phyloP scores from a whole-genome alignment of 2,797 vertebrate genomes.

The Acanthis flammea region DNA sequence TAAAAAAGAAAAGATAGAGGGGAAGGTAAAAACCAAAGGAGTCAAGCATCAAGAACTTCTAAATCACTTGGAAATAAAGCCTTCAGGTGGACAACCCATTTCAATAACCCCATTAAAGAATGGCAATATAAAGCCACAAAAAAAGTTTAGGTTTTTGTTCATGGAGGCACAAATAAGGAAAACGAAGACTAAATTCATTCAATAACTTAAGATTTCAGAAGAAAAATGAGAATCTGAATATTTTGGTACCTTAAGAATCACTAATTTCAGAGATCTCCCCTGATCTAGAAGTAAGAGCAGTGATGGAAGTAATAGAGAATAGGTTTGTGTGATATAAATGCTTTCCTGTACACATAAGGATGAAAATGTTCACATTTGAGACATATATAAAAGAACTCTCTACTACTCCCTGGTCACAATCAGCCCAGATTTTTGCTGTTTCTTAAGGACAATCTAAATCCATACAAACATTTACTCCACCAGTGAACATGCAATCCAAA shows the following conservation, averaged over 20 bases:
- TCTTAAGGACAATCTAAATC: neutral
- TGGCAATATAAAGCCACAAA: neutral
- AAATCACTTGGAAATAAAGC: neutral
- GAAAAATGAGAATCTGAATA: neutral
- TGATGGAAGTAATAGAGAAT: neutral
- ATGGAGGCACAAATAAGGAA: neutral
- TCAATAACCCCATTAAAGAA: neutral
- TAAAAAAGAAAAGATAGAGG: accelerated
- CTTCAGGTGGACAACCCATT: neutral
- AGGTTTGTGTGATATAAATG: neutral
- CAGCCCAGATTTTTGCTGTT: neutral
- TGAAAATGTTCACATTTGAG: neutral
- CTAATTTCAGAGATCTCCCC: neutral
- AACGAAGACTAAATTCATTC: neutral
- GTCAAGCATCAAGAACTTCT: neutral
- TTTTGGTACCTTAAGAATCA: neutral
- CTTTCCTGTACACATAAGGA: neutral
- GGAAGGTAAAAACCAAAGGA: neutral
- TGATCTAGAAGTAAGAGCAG: neutral
- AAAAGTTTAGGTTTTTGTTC: neutral
- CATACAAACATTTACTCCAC: neutral
- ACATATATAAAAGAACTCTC: neutral
- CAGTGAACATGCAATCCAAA: neutral
- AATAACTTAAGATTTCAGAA: neutral
- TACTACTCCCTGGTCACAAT: neutral